A percentile compares a stretch with the other conserved stretches of the same genome.
Evolutionary conservation across 2,797 vertebrate species (phyloP).

Genomic region (Lateolabrax maculatus): DNA sequence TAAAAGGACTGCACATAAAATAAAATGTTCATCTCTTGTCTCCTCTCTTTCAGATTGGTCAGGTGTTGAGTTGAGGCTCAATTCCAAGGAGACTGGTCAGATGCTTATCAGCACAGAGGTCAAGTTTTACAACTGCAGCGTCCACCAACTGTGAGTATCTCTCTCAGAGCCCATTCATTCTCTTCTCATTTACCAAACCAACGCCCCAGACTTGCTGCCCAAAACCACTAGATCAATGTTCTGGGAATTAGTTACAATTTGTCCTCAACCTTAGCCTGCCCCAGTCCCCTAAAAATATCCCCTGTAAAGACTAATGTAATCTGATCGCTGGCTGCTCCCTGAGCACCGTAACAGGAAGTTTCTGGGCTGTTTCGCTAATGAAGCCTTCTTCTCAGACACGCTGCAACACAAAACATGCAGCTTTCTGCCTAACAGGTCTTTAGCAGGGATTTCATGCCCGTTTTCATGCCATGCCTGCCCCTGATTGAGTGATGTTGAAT

Average conservation of each 20-base stretch:
- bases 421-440: constrained; percentile 52
- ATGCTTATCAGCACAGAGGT: constrained; percentile 98
- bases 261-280: constrained; percentile 54
- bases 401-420: constrained; percentile 24
- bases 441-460: constrained; percentile 61
- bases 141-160: constrained; percentile 95
- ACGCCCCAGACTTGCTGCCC: constrained; percentile 1
- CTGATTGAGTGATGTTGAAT: constrained; percentile 66
- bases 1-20: not conserved
- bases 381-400: constrained; percentile 50
- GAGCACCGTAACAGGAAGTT: constrained; percentile 49
- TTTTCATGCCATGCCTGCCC: constrained; percentile 56
- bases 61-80: constrained; percentile 93
- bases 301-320: constrained; percentile 62
- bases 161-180: constrained; percentile 34
- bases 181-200: constrained; percentile 32
- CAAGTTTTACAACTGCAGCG: constrained; percentile 99
- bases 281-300: constrained; percentile 64
- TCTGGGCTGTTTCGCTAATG: constrained; percentile 49
- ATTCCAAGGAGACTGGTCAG: constrained; percentile 95
- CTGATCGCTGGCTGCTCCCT: constrained; percentile 56
- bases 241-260: constrained; percentile 64
- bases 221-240: constrained; percentile 56
- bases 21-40: constrained; percentile 1
- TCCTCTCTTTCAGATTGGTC: constrained; percentile 91